Conservation (phyloP, 2,888 invertebrate species). For the Rhaphigaster nebulosa region DNA sequence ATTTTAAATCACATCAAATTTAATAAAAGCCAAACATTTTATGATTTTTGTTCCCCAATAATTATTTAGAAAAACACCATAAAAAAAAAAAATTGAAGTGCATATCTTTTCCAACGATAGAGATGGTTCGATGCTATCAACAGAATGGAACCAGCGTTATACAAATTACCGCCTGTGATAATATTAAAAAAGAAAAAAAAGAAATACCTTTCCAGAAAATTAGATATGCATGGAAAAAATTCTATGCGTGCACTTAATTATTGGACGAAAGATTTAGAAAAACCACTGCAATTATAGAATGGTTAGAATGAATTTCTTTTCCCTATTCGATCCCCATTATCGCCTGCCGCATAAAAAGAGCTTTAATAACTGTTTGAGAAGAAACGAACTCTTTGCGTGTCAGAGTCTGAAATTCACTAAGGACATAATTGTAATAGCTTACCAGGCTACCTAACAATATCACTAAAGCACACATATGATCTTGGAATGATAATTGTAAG, state of each 20-base stretch:
- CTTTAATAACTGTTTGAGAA: constrained; percentile 31
- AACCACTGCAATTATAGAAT: constrained; percentile 20
- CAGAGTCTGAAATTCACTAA: neutral
- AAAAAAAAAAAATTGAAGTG: too few species aligned
- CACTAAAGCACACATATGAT: neutral
- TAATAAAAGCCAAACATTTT: too few species aligned
- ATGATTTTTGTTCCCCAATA: too few species aligned
- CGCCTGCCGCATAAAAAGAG: constrained; percentile 6
- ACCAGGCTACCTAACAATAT: neutral
- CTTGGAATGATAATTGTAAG: neutral
- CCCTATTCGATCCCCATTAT: neutral
- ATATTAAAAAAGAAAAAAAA: too few species aligned
- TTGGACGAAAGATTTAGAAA: neutral
- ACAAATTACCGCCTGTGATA: neutral
- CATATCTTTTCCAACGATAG: too few species aligned
- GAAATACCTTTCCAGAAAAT: neutral
- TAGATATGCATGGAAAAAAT: neutral
- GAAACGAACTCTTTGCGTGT: constrained; percentile 23
- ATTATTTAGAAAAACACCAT: too few species aligned
- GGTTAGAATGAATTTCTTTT: neutral
- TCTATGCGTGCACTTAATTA: constrained; percentile 26
- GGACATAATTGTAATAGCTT: constrained; percentile 5
- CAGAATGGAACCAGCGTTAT: too few species aligned
- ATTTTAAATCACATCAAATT: too few species aligned
- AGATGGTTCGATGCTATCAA: too few species aligned